These are phyloP conservation scores for Hippasteria phrygiana DNA, from an alignment of 53 echinoderm and acorn worm genomes.

Conservation along the genomic window DNA sequence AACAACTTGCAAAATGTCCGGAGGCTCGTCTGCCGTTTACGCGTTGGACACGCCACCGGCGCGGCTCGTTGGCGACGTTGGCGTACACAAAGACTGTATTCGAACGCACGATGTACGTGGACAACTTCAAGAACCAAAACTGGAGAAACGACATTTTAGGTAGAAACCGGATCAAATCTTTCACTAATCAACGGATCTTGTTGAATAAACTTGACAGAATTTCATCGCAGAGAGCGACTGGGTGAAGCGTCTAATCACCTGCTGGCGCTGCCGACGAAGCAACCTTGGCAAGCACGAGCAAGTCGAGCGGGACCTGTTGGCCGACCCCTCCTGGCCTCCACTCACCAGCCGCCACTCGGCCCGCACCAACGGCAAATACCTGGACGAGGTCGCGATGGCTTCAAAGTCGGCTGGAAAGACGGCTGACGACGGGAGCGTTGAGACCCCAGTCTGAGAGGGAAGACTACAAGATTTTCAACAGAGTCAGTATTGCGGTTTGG, in stretches of 20 bases:
- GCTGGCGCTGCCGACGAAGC: conserved; percentile 69
- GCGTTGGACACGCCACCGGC: no score
- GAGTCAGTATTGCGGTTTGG: neutral
- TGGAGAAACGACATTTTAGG: no score
- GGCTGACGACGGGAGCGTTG: conserved; percentile 18
- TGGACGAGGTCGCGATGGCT: neutral
- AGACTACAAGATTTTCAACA: neutral
- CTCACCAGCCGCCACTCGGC: conserved; percentile 56
- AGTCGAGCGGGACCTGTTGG: conserved; percentile 72
- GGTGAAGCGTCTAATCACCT: conserved; percentile 76
- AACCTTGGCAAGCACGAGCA: conserved; percentile 65
- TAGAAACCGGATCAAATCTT: neutral
- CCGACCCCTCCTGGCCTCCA: conserved; percentile 87
- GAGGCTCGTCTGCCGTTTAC: no score
- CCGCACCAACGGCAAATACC: conserved; percentile 61
- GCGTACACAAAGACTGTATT: no score
- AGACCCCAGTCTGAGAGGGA: conserved; percentile 50
- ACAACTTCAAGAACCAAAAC: no score
- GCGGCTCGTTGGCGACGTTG: no score
- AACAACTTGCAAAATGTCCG: no score
- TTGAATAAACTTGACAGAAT: conserved; percentile 65
- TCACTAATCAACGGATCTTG: neutral
- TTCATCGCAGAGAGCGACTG: conserved; percentile 78
- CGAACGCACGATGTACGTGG: no score
- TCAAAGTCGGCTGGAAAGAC: neutral